Evolutionary conservation across 2,797 vertebrate genomes (phyloP), one percentile per base, ranked within the genome.

Genomic region (Sebastes trivittatus): DNA sequence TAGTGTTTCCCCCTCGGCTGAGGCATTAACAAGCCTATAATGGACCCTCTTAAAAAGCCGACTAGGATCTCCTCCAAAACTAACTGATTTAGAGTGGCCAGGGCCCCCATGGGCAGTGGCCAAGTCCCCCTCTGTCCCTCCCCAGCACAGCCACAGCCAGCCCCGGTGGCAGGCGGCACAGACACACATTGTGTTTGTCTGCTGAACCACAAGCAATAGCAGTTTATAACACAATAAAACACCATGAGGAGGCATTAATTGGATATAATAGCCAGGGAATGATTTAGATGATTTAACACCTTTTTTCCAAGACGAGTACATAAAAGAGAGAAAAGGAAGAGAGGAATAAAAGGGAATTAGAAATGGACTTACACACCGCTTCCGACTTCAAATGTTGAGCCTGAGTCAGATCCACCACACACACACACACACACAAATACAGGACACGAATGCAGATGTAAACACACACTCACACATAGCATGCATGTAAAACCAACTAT

Each of bases 191-290:
- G 97, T 97, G 95, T 97, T 97, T 97, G 96, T 94, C 96, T 96
- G 96, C 95, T 97, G 96, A 97, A 96, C 96, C 96, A 97, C 95
- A 96, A 95, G 95, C 94, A 95, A 97, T 96, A 96, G 96, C 95
- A 95, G 96, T 97, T 97, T 97, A 95, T 95, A 96, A 96, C 96
- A 97, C 97, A 97, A 97, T 97, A 96, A 97, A 97, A 95, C 96
- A 96, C 95, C 95, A 96, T 94, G 96, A 96, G 96, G 96, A 97
- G 96, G 96, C 96, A 96, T 97, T 97, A 97, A 97, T 97, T 97
- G 96, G 96, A 96, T 96, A 96, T 96, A 96, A 96, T 96, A 94
- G 94, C 93, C 92, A 86, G 90, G 92, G 94, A 96, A 95, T 96
- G 93, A 95, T 96, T 95, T 93, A 92, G 95, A 96, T 95, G 92